These are phyloP conservation scores for Smutsia gigantea DNA, from an alignment of 2,797 vertebrate species.

Conservation along the genomic window DNA sequence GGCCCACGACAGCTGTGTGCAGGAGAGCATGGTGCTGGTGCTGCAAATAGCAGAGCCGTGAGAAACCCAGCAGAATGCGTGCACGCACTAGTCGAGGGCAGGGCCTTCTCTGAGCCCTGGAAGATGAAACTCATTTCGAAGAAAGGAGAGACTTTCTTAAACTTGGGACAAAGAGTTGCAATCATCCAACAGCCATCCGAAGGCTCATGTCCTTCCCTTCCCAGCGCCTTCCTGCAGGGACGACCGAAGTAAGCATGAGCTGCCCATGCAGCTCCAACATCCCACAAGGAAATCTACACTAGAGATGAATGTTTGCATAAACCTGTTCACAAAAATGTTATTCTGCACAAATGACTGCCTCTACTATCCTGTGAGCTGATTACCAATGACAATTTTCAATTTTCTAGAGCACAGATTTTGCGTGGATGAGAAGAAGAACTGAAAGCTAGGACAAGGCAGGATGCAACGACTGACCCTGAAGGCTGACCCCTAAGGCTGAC, in stretches of 20 bases:
- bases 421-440: not conserved
- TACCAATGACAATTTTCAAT: not conserved
- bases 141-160: not conserved
- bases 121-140: not conserved
- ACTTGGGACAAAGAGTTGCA: too few species aligned
- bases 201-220: not conserved
- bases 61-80: fast-evolving
- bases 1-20: not conserved
- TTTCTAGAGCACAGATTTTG: not conserved
- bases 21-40: fast-evolving
- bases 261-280: fast-evolving
- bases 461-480: not conserved
- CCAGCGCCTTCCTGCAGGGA: not conserved
- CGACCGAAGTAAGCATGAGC: not conserved
- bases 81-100: fast-evolving
- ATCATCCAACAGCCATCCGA: not conserved
- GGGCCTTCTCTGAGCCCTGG: not conserved
- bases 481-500: not conserved
- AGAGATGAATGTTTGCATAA: not conserved
- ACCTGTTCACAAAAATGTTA: not conserved
- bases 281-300: fast-evolving
- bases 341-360: not conserved
- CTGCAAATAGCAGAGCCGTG: fast-evolving
- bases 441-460: not conserved
- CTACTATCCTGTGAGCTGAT: not conserved